Base-by-base conservation (phyloP, 2,113 vertebrate species). In the Hoplias malabaricus region DNA sequence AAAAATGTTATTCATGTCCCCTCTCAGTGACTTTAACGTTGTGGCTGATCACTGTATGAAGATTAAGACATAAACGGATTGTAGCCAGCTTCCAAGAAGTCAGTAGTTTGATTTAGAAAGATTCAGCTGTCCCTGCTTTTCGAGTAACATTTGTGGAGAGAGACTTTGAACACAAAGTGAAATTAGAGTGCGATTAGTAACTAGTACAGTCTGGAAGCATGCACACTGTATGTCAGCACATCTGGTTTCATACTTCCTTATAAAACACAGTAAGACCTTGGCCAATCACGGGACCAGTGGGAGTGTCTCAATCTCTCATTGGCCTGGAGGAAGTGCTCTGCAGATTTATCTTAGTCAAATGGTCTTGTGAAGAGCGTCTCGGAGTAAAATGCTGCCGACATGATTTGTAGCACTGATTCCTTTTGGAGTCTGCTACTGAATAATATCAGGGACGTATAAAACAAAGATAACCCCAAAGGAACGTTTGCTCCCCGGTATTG, bases 181-280 rank as follows among this genome's bases (percentile, higher is more conserved):
- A 43, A 83, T 40, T 5, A 14, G 62, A 31, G 61, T 78, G 40
- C 80, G 68, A 73, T 84, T 79, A 85, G 81, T 50, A 80, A 75
- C 71, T 54, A 57, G 40, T 53, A 4, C 9, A 46, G 63, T 69
- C 82, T 78, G 48, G 40, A 83, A 59, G 59, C 31, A 65, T 57
- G 61, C 75, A 75, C 63, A 81, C 74, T 69, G 77, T 71, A 73
- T 29, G 19, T 70, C 73, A 59, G 69, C 82, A 82, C 75, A 87
- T 81, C 63, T 78, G 81, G 68, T 77, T 86, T 88, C 75, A 87
- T 83, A 81, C 40, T 7, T 16, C 16, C 75, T 73, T 75, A 80
- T 87, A 84, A 87, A 88, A 80, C 53, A 40, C 27, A 38, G 50
- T 48, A 74, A 67, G 13, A 65, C 5, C 23, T 19, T 7, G 13